A percentile compares a stretch with the other conserved stretches of the same genome.
These are phyloP conservation scores for Chaetogeoica ovagalla DNA, from an alignment of 2,888 invertebrate genomes.

Conservation along the genomic window DNA sequence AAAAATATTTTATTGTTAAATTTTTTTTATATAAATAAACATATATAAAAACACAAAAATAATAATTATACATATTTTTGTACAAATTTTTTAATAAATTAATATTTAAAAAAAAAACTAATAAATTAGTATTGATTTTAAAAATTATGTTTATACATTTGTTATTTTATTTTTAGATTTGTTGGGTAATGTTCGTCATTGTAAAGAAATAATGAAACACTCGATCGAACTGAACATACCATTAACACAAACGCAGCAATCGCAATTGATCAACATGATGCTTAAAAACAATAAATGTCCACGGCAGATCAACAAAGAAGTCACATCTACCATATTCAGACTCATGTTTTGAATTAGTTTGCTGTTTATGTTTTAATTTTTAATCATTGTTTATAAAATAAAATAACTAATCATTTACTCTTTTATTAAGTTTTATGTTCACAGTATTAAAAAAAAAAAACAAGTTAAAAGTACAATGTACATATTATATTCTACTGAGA, in stretches of 20 bases:
- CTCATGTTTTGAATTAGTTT: slow-evolving; percentile 45
- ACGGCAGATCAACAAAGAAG: slow-evolving; percentile 33
- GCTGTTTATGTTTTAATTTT: background rate
- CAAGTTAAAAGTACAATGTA: background rate
- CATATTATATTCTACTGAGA: slow-evolving; percentile 2
- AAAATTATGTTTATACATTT: background rate
- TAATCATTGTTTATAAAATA: too few species aligned
- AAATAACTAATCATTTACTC: too few species aligned
- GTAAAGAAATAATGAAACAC: slow-evolving; percentile 54
- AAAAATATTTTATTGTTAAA: slow-evolving; percentile 46
- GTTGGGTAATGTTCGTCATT: slow-evolving; percentile 33
- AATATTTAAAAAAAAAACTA: background rate
- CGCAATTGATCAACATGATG: slow-evolving; percentile 48
- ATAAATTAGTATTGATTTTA: slow-evolving; percentile 17
- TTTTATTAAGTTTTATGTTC: background rate
- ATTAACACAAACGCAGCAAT: slow-evolving; percentile 52
- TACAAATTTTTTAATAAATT: slow-evolving; percentile 17
- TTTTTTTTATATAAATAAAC: slow-evolving; percentile 7
- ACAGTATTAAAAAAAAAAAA: slow-evolving; percentile 16
- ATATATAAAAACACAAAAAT: background rate
- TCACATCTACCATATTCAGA: slow-evolving; percentile 40
- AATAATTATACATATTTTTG: slow-evolving; percentile 1
- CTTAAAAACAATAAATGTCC: slow-evolving; percentile 31
- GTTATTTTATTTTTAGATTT: slow-evolving; percentile 46
- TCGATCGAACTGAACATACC: slow-evolving; percentile 51